phyloP scores from a whole-genome alignment of 2,797 vertebrate species.

The Hemibagrus guttatus region DNA sequence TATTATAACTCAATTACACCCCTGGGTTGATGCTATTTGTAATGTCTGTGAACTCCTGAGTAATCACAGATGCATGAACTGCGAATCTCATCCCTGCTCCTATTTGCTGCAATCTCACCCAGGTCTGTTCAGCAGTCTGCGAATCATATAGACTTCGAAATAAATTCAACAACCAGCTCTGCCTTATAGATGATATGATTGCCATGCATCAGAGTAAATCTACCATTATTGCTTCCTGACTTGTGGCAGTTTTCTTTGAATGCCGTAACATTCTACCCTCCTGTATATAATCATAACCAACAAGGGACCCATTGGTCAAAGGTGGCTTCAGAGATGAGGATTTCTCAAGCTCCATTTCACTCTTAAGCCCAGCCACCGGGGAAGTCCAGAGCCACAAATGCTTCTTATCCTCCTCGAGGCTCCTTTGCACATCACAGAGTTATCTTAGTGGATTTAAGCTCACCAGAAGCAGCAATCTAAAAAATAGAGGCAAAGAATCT shows the following conservation, averaged over 20 bases:
- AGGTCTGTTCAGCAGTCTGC: constrained; percentile 2
- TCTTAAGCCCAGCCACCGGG: constrained; percentile 44
- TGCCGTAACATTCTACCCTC: not conserved
- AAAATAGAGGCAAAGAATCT: constrained; percentile 37
- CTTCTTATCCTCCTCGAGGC: constrained; percentile 59
- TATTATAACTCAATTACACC: constrained; percentile 60
- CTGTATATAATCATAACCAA: constrained; percentile 22
- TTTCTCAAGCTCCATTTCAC: constrained; percentile 34
- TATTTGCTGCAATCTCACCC: constrained; percentile 12
- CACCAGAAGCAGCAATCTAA: constrained; percentile 68
- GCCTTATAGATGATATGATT: not conserved
- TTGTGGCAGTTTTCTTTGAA: constrained; percentile 9
- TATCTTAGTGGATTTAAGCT: constrained; percentile 67
- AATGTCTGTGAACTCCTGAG: constrained; percentile 61
- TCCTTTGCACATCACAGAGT: constrained; percentile 60
- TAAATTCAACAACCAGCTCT: constrained; percentile 4
- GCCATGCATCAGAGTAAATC: not conserved
- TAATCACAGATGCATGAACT: constrained; percentile 61
- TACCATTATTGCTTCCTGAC: not conserved
- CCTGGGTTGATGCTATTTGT: constrained; percentile 63
- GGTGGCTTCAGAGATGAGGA: constrained; percentile 29
- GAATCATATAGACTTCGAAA: constrained; percentile 12
- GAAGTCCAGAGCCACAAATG: constrained; percentile 47
- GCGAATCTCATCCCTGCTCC: constrained; percentile 56
- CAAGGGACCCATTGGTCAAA: constrained; percentile 23